Percentiles rank a stretch among this genome's conserved stretches.
These are phyloP conservation scores for Conus ventricosus DNA, from an alignment of 1,140 invertebrate genomes.

Conservation along the genomic window DNA sequence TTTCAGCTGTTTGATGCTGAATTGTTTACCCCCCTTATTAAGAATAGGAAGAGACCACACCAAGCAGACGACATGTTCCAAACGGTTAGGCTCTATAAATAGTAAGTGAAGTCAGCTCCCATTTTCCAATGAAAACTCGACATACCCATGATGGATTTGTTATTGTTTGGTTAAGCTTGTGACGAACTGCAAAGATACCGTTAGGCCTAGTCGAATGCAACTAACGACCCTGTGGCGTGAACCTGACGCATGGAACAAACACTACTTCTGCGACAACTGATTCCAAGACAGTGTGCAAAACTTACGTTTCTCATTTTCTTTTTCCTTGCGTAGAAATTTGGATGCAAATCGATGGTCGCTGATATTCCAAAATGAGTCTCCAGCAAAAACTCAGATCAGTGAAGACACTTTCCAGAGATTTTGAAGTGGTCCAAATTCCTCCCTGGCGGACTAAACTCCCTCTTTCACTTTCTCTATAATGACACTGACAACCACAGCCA, in stretches of 20 bases:
- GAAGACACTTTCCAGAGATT: conserved; percentile 24
- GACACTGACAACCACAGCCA: conserved; percentile 33
- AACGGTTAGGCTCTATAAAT: conserved; percentile 35
- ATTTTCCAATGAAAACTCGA: conserved; percentile 28
- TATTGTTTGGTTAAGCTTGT: conserved; percentile 33
- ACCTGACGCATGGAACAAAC: no score
- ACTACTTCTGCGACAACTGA: not conserved
- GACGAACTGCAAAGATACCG: not conserved
- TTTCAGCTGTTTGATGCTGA: no score
- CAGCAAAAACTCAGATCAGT: not conserved
- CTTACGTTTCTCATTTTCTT: conserved; percentile 33
- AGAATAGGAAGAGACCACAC: no score
- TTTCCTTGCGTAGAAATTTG: conserved; percentile 22
- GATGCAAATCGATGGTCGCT: not conserved
- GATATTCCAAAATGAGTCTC: conserved; percentile 7
- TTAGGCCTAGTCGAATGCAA: not conserved
- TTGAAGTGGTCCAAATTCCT: conserved; percentile 25
- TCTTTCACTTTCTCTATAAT: conserved; percentile 23
- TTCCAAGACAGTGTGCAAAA: not conserved
- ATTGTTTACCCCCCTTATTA: no score
- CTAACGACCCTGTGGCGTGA: no score
- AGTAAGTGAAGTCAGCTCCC: conserved; percentile 34
- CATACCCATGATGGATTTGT: not conserved
- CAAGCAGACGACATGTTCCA: not conserved
- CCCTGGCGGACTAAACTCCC: conserved; percentile 5